Base-by-base conservation (phyloP, 2,113 vertebrate species). In the Oncorhynchus masou region DNA sequence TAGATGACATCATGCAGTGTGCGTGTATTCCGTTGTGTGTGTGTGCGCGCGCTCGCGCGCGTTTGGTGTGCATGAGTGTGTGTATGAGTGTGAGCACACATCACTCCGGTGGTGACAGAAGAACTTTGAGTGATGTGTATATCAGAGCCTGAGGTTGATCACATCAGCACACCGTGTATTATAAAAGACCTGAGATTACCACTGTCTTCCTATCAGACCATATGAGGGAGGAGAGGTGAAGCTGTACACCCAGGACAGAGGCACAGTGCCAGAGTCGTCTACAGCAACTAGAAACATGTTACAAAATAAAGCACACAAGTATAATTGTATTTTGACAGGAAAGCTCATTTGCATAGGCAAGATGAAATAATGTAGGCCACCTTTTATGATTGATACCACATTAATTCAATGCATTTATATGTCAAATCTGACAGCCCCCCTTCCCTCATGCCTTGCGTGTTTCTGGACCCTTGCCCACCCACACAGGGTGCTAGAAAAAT, bases 81-180 rank as follows among this genome's bases (percentile, higher is more conserved):
- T 45, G 29, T 19, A 57, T 69, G 22, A n/a, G 68, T 34, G 49
- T 70, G 60, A 64, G 20, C n/a, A 64, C 24, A 64, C 8, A 64
- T 64, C 60, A 64, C 20, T n/a, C 6, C 0, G 19, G 65, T 29
- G 65, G 11, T 29, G 27, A 67, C 24, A 67, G 65, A 4, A 25
- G 27, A 27, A 67, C 51, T 20, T 57, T 4, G 59, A 60, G 24
- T 13, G 13, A 66, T 66, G 25, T 66, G 64, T 24, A 27, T 24
- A 29, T 11, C 12, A 59, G 24, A 34, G 19, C 20, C 27, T 29
- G 80, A 84, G 79, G 81, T 71, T 70, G 78, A 84, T 85, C 82
- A 78, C 78, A 81, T 88, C 86, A 85, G 86, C 83, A 70, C 66
- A 73, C 78, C 83, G 79, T 85, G 29, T 62, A 85, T 89, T 87